A percentile compares a stretch with the other conserved stretches of the same genome.
Conservation (phyloP, 2,888 invertebrate genomes). For the Helicoverpa assulta region DNA sequence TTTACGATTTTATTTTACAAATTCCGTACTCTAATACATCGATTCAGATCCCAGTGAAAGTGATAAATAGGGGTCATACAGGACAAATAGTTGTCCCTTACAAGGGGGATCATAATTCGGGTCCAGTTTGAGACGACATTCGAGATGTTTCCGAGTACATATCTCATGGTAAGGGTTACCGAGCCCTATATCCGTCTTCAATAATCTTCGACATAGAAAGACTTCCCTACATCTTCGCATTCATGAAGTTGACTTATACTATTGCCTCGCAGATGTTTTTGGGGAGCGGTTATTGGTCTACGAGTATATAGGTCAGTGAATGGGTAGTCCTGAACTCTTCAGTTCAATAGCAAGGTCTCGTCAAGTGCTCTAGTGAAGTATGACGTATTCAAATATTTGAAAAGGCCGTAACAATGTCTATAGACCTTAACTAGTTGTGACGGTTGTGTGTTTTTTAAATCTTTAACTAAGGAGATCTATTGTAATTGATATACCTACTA, state of each 20-base stretch:
- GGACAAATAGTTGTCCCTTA: not conserved
- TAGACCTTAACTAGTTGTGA: too few relatives aligned
- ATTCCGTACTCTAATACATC: not conserved
- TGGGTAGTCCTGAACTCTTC: not conserved
- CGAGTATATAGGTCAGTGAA: constrained; percentile 9
- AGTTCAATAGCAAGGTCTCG: not conserved
- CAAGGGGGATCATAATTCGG: not conserved
- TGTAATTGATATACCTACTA: too few relatives aligned
- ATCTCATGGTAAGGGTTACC: constrained; percentile 26
- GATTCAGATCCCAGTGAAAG: not conserved
- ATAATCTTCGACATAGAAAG: constrained; percentile 26
- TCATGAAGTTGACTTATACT: constrained; percentile 25
- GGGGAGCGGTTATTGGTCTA: constrained; percentile 17
- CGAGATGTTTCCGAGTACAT: constrained; percentile 10
- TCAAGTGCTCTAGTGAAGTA: not conserved
- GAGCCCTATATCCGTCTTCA: constrained; percentile 28
- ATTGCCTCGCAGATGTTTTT: constrained; percentile 23
- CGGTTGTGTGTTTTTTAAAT: too few relatives aligned
- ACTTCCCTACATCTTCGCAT: constrained; percentile 17
- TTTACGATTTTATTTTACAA: constrained; percentile 1
- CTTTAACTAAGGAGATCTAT: too few relatives aligned
- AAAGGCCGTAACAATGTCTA: too few relatives aligned
- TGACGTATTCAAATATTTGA: not conserved
- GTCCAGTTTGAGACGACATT: not conserved
- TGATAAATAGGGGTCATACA: not conserved